These are phyloP conservation scores for Rhaphigaster nebulosa DNA, from an alignment of 2,888 invertebrate genomes.

Conservation along the genomic window DNA sequence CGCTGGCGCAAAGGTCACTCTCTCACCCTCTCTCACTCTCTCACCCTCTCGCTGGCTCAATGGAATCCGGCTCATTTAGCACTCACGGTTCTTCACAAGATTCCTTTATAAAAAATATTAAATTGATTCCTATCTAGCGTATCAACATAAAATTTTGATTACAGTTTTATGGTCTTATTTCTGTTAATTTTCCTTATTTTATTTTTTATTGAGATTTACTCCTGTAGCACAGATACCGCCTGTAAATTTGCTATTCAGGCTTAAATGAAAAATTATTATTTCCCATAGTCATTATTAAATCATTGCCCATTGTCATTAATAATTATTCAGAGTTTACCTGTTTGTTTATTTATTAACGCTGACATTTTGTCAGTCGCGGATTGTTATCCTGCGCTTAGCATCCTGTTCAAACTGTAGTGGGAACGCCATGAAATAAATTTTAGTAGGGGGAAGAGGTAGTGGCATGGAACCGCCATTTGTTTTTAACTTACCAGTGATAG, in stretches of 20 bases:
- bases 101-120: not conserved
- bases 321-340: no score
- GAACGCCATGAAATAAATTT: no score
- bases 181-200: not conserved
- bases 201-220: not conserved
- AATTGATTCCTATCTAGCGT: not conserved
- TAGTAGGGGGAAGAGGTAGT: no score
- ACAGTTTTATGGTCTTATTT: not conserved
- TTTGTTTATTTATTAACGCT: no score
- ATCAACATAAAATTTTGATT: not conserved
- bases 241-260: no score
- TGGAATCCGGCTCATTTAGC: not conserved
- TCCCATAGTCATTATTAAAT: no score
- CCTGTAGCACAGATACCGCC: not conserved
- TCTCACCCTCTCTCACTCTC: slow-evolving; percentile 14
- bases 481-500: no score
- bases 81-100: not conserved
- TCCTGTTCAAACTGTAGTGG: no score
- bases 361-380: no score
- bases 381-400: no score
- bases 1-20: not conserved
- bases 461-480: no score
- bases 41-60: not conserved
- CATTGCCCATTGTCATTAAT: no score
- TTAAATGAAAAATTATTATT: not conserved